These are phyloP conservation scores for Hassar affinis DNA, from an alignment of 2,113 vertebrate species.

Conservation along the genomic window DNA sequence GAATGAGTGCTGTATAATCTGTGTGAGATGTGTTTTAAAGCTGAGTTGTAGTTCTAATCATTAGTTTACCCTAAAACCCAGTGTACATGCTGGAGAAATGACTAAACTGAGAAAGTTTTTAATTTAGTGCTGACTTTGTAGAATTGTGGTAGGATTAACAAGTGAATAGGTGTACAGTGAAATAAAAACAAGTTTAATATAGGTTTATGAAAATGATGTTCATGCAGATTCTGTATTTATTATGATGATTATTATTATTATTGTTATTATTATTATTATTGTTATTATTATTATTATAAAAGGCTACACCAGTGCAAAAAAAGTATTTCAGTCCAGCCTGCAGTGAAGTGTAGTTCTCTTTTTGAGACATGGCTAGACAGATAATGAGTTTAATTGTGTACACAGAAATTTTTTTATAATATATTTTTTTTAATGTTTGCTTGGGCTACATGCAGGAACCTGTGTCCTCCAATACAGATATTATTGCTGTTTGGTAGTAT, in stretches of 20 bases:
- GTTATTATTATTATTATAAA: background rate
- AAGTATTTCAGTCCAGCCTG: background rate
- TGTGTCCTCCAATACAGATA: background rate
- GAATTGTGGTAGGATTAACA: background rate
- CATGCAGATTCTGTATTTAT: background rate
- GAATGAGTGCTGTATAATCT: background rate
- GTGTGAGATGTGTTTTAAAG: background rate
- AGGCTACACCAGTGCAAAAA: background rate
- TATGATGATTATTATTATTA: background rate
- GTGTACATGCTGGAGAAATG: background rate
- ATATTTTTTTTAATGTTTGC: background rate
- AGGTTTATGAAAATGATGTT: background rate
- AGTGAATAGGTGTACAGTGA: no score
- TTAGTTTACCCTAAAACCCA: background rate
- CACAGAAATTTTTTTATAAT: background rate
- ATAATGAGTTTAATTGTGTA: background rate
- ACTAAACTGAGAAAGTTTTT: background rate
- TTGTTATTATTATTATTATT: background rate
- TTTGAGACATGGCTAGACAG: background rate
- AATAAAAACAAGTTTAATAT: background rate
- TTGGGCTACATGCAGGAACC: background rate
- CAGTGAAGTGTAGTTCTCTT: background rate
- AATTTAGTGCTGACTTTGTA: background rate
- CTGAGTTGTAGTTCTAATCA: background rate
- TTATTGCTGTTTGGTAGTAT: background rate